Base-by-base conservation (phyloP, 2,113 vertebrate genomes). In the Pachyramphus minor region DNA sequence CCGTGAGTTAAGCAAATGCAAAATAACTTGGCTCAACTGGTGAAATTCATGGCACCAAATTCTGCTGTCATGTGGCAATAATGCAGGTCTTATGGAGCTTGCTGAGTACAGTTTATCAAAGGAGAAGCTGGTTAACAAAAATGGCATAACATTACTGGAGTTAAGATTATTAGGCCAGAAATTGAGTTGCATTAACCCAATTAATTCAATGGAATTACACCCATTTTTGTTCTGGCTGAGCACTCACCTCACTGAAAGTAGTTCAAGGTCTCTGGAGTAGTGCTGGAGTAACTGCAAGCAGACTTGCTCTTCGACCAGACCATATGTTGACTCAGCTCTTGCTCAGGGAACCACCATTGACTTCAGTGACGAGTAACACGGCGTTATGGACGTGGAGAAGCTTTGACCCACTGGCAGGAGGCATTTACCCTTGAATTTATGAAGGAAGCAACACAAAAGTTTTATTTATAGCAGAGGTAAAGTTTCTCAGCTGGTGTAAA, bases 271-370 rank as follows among this genome's bases (percentile, higher is more conserved):
- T 87, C 83, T 64, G 76, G 66, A 78, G 45, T 44, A 39, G 60
- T 63, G 85, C 92, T 88, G 85, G 59, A 69, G 30, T 73, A 85
- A 78, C 78, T 45, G 39, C 44, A 59, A 77, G 47, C 53, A 87
- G 67, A 88, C 47, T 86, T 90, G 73, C 35, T 78, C 56, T 75
- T 94, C 31, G 2, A 20, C 24, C 68, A 92, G 68, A 39, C 50
- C 52, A 1, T 68, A 14, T 52, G 60, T 68, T 90, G 83, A 13
- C 60, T 94, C 87, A 87, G 76, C 83, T 68, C 90, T 87, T 81
- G 86, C 93, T 94, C 95, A 97, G 95, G 93, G 83, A 94, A 33
- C 37, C 44, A 81, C 41, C 68, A 14, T 1, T 95, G 83, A 72
- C 88, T 92, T 56, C 79, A 35, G 84, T 89, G 90, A 75, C 68